phyloP scores from a whole-genome alignment of 2,888 invertebrate genomes.

The Lithosia quadra region DNA sequence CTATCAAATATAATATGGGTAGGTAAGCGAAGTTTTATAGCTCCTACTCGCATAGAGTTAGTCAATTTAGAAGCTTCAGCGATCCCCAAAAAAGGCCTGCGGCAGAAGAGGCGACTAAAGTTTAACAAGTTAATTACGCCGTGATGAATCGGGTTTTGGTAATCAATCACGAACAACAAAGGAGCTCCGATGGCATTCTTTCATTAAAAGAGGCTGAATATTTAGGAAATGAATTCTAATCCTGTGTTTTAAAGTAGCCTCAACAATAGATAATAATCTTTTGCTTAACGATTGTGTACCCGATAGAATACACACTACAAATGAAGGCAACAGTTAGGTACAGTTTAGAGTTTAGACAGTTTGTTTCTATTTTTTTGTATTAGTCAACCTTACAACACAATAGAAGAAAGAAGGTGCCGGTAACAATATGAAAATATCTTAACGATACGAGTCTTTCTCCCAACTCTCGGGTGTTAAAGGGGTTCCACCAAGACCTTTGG shows the following conservation, averaged over 20 bases:
- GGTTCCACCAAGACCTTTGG: no score
- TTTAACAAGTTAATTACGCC: slow-evolving; percentile 11
- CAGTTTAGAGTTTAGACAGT: no score
- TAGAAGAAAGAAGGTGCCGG: no score
- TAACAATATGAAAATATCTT: no score
- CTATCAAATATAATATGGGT: neutral
- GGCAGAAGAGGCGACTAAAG: slow-evolving; percentile 32
- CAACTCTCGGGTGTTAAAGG: no score
- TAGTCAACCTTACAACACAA: no score
- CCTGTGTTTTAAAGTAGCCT: neutral
- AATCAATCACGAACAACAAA: slow-evolving; percentile 22
- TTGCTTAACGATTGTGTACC: neutral
- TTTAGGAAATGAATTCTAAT: neutral
- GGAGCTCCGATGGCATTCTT: neutral
- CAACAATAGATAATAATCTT: no score
- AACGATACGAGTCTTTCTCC: no score
- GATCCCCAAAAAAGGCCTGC: slow-evolving; percentile 8
- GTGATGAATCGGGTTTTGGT: slow-evolving; percentile 15
- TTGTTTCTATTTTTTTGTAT: no score
- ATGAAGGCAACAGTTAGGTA: neutral
- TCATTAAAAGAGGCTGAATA: neutral
- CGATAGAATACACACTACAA: neutral
- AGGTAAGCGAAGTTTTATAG: neutral
- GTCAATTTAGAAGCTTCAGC: neutral
- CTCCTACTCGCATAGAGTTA: neutral